phyloP scores from a whole-genome alignment of 2,888 invertebrate genomes.

The Chymomyza procnemis region DNA sequence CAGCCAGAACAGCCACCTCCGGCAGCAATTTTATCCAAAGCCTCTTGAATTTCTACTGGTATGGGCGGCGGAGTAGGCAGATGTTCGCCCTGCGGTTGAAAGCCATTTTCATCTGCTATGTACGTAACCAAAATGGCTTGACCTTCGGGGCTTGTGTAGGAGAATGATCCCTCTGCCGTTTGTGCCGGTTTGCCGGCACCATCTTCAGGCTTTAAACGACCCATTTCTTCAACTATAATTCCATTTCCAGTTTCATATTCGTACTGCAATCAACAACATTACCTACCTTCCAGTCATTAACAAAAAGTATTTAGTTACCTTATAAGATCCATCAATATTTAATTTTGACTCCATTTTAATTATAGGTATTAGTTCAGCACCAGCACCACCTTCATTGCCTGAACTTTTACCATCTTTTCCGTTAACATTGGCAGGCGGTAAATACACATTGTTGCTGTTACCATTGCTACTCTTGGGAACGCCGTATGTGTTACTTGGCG shows the following conservation, averaged over 20 bases:
- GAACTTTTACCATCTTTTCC: slow-evolving; percentile 38
- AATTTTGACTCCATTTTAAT: slow-evolving; percentile 75
- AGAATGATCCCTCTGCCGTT: slow-evolving; percentile 84
- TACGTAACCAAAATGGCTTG: slow-evolving; percentile 83
- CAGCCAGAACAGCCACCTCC: slow-evolving; percentile 74
- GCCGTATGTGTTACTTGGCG: background rate
- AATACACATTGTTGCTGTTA: slow-evolving; percentile 44
- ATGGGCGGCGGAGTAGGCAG: slow-evolving; percentile 90
- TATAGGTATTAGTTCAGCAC: slow-evolving; percentile 73
- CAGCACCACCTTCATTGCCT: slow-evolving; percentile 53
- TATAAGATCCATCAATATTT: slow-evolving; percentile 76
- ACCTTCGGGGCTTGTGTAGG: slow-evolving; percentile 87
- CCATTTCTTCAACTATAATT: slow-evolving; percentile 85
- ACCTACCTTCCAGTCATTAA: background rate
- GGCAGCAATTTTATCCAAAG: slow-evolving; percentile 74
- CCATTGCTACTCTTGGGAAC: slow-evolving; percentile 11
- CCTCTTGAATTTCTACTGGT: slow-evolving; percentile 84
- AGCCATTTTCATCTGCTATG: slow-evolving; percentile 86
- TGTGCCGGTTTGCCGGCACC: slow-evolving; percentile 83
- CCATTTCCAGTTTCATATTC: slow-evolving; percentile 88
- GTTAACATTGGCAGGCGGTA: slow-evolving; percentile 51
- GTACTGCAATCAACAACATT: slow-evolving; percentile 76
- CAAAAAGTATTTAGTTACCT: slow-evolving; percentile 48
- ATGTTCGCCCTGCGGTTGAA: slow-evolving; percentile 83
- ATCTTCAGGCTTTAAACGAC: slow-evolving; percentile 85